A percentile compares a stretch with the other conserved stretches of the same genome.
phyloP scores from a whole-genome alignment of 2,797 vertebrate genomes.

The Acestrorhynchus altus region DNA sequence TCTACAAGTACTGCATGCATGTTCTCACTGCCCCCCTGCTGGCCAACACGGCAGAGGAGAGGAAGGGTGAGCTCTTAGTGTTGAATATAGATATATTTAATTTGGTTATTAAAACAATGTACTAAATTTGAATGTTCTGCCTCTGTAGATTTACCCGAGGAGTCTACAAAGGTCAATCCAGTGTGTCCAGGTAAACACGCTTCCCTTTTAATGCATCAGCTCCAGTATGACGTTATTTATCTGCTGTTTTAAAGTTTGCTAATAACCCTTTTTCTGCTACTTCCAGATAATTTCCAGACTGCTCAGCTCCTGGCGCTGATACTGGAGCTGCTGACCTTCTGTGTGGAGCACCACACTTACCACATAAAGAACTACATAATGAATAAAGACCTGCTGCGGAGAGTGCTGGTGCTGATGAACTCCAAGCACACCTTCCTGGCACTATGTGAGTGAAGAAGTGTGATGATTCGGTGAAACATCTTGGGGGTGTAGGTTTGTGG shows the following conservation, averaged over 20 bases:
- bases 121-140: neutral
- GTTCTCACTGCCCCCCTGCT: slow-evolving; percentile 95
- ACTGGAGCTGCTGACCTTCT: slow-evolving; percentile 97
- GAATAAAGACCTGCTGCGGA: slow-evolving; percentile 96
- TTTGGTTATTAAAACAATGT: neutral
- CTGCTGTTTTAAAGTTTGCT: neutral
- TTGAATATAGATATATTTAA: neutral
- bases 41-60: slow-evolving; percentile 95
- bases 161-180: slow-evolving; percentile 85
- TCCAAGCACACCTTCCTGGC: slow-evolving; percentile 99
- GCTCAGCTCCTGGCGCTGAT: slow-evolving; percentile 97
- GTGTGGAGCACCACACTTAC: slow-evolving; percentile 98
- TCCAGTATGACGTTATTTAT: neutral
- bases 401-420: slow-evolving; percentile 98
- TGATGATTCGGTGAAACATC: too few relatives aligned
- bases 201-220: neutral
- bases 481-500: too few relatives aligned
- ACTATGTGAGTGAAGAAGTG: slow-evolving; percentile 85
- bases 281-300: slow-evolving; percentile 96
- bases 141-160: slow-evolving; percentile 84
- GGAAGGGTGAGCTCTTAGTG: slow-evolving; percentile 80
- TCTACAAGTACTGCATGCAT: slow-evolving; percentile 99
- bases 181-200: slow-evolving; percentile 89
- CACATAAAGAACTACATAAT: slow-evolving; percentile 99
- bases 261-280: neutral